Percentiles rank a stretch among this genome's conserved stretches.
These are phyloP conservation scores for Astropecten irregularis DNA, from an alignment of 53 echinoderm and acorn worm species.

Conservation along the genomic window DNA sequence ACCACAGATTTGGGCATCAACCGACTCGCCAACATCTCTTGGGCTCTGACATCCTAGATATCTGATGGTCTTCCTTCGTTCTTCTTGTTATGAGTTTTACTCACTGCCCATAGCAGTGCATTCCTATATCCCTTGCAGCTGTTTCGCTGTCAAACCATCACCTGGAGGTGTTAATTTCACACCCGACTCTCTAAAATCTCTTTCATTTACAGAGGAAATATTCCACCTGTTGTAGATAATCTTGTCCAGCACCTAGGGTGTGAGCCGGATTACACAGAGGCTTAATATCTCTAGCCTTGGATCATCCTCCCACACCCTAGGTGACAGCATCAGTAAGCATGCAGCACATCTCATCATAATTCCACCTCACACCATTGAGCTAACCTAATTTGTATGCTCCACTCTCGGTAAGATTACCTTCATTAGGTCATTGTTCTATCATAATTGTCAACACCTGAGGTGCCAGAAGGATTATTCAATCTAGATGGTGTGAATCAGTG, in stretches of 20 bases:
- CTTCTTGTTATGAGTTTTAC: too few relatives aligned
- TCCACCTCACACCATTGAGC: background rate
- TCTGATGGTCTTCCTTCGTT: too few relatives aligned
- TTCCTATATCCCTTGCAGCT: too few relatives aligned
- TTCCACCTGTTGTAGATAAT: background rate
- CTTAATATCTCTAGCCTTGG: background rate
- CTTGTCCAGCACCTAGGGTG: background rate
- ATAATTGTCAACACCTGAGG: background rate
- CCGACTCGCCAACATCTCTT: too few relatives aligned
- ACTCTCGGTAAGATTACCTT: background rate
- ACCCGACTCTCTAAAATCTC: background rate
- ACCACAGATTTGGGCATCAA: too few relatives aligned
- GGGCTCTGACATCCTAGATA: too few relatives aligned
- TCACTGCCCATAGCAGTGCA: too few relatives aligned
- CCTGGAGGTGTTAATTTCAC: constrained; percentile 6
- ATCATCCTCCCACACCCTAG: background rate
- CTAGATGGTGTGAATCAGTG: background rate
- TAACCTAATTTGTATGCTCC: background rate
- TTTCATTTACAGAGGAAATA: background rate
- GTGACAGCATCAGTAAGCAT: too few relatives aligned
- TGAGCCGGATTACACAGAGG: background rate
- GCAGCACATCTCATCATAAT: too few relatives aligned
- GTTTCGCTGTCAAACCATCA: background rate
- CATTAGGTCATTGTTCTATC: background rate
- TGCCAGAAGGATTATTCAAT: background rate